A percentile compares a stretch with the other conserved stretches of the same genome.
These are phyloP conservation scores for Xanthia icteritia DNA, from an alignment of 2,888 invertebrate genomes.

Conservation along the genomic window DNA sequence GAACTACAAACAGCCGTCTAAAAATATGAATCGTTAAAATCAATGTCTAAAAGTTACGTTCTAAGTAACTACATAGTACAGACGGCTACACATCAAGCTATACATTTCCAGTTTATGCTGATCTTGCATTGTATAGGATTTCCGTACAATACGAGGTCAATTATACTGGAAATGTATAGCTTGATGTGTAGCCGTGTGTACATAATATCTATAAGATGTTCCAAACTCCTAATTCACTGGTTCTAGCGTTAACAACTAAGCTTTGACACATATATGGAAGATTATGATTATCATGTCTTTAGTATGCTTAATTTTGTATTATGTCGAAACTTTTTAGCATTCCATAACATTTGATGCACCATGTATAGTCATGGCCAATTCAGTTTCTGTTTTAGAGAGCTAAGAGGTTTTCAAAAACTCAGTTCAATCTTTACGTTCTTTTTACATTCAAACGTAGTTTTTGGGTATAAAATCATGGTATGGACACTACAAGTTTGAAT, in stretches of 20 bases:
- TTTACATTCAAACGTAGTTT: background rate
- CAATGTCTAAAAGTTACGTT: conserved; percentile 71
- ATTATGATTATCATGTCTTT: conserved; percentile 45
- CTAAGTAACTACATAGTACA: conserved; percentile 57
- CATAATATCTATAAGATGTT: conserved; percentile 48
- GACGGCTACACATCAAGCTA: too few relatives aligned
- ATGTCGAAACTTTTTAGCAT: conserved; percentile 5
- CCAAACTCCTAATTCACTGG: conserved; percentile 65
- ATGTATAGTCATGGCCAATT: conserved; percentile 21
- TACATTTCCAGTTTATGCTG: too few relatives aligned
- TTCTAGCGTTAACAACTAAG: conserved; percentile 53
- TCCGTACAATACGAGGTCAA: too few relatives aligned
- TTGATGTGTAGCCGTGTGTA: too few relatives aligned
- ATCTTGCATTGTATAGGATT: too few relatives aligned
- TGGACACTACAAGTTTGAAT: conserved; percentile 6
- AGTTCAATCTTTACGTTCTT: background rate
- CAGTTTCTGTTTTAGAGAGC: conserved; percentile 49
- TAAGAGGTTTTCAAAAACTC: conserved; percentile 32
- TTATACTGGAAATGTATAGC: too few relatives aligned
- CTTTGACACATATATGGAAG: conserved; percentile 67
- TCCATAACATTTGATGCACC: conserved; percentile 39
- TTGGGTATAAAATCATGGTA: conserved; percentile 24
- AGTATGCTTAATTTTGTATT: conserved; percentile 1
- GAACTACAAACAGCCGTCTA: conserved; percentile 84
- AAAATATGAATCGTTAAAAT: conserved; percentile 80